phyloP scores from a whole-genome alignment of 2,113 vertebrate genomes.

The Centropristis striata region DNA sequence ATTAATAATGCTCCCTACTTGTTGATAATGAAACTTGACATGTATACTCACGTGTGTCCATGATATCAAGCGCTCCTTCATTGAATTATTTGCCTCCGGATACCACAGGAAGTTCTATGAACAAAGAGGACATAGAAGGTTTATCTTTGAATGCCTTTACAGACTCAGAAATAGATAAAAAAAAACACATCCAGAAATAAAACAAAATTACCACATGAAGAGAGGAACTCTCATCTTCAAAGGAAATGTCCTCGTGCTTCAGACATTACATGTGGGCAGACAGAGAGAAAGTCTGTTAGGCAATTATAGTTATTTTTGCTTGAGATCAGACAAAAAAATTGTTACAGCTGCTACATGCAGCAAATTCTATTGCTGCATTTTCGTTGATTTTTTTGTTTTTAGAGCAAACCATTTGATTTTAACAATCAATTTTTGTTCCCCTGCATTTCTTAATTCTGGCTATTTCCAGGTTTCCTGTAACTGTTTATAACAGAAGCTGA shows the following conservation, averaged over 20 bases:
- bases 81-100: slow-evolving; percentile 96
- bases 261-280: slow-evolving; percentile 45
- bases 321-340: slow-evolving; percentile 17
- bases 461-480: not conserved
- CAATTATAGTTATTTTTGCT: not conserved
- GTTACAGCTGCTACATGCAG: not conserved
- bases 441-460: not conserved
- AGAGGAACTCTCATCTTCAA: slow-evolving; percentile 89
- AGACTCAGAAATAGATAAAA: not conserved
- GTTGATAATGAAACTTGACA: not conserved
- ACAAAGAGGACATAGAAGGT: slow-evolving; percentile 41
- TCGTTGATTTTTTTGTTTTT: not conserved
- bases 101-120: slow-evolving; percentile 95
- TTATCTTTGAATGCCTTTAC: not conserved
- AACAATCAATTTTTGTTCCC: not conserved
- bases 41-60: slow-evolving; percentile 84
- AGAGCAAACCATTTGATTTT: not conserved
- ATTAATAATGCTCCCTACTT: not conserved
- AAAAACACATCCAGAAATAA: slow-evolving; percentile 36
- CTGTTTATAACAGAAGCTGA: not conserved
- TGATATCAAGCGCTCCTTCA: slow-evolving; percentile 92
- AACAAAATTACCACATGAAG: slow-evolving; percentile 92
- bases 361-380: not conserved
- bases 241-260: slow-evolving; percentile 96
- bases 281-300: slow-evolving; percentile 51